A percentile compares a stretch with the other conserved stretches of the same genome.
These are phyloP conservation scores for Hypotaenidia philippensis DNA, from an alignment of 2,797 vertebrate species.

Conservation along the genomic window DNA sequence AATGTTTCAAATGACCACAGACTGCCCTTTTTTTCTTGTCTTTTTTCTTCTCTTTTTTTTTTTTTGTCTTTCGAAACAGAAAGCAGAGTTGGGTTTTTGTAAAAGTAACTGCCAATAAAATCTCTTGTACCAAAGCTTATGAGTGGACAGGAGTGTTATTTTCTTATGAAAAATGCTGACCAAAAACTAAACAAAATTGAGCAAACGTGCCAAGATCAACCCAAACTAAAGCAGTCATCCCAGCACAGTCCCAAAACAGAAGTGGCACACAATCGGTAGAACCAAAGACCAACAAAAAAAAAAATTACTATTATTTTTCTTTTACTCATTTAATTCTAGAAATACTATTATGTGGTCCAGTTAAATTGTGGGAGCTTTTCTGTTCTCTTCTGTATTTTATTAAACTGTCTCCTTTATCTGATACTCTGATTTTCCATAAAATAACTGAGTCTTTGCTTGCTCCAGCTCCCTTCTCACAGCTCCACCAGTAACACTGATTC, in stretches of 20 bases:
- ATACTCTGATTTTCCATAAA: slow-evolving; percentile 43
- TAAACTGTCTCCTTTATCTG: slow-evolving; percentile 77
- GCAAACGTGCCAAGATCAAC: slow-evolving; percentile 83
- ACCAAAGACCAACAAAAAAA: slow-evolving; percentile 71
- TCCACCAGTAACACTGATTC: slow-evolving; percentile 76
- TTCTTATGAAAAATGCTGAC: slow-evolving; percentile 89
- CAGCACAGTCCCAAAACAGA: slow-evolving; percentile 75
- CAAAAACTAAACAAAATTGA: slow-evolving; percentile 86
- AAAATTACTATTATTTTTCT: not conserved
- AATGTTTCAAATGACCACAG: slow-evolving; percentile 83
- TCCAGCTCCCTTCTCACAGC: slow-evolving; percentile 69
- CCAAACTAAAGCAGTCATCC: slow-evolving; percentile 70
- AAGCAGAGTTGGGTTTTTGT: slow-evolving; percentile 77
- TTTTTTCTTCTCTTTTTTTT: not conserved
- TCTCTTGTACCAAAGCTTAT: slow-evolving; percentile 91
- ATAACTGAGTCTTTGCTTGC: slow-evolving; percentile 63
- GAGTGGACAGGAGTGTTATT: slow-evolving; percentile 92
- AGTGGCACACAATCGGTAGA: slow-evolving; percentile 87
- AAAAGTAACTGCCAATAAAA: slow-evolving; percentile 86
- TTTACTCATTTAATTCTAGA: slow-evolving; percentile 55
- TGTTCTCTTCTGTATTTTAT: slow-evolving; percentile 82
- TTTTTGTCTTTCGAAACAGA: slow-evolving; percentile 68
- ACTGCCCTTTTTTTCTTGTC: slow-evolving; percentile 68
- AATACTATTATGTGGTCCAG: slow-evolving; percentile 83
- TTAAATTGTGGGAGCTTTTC: slow-evolving; percentile 84